A percentile compares a stretch with the other conserved stretches of the same genome.
Conservation (phyloP, 2,888 invertebrate genomes). For the Pyrochroa serraticornis region DNA sequence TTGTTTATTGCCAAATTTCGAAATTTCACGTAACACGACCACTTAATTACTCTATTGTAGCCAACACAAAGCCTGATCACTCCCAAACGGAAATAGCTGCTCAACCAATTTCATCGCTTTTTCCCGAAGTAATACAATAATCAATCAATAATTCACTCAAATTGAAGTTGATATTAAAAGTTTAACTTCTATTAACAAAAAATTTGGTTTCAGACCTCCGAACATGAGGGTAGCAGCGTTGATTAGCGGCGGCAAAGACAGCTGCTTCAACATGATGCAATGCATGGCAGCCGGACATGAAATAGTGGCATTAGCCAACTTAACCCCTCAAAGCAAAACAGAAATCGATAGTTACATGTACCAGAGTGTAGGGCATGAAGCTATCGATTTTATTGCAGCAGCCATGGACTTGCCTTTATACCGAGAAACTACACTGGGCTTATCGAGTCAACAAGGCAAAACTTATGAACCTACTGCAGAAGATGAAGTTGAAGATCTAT, state of each 20-base stretch:
- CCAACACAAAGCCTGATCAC: too few relatives aligned
- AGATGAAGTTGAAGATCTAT: constrained; percentile 98
- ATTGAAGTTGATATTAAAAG: neutral
- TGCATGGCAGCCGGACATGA: constrained; percentile 94
- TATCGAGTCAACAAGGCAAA: constrained; percentile 78
- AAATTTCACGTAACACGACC: too few relatives aligned
- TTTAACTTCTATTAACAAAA: neutral
- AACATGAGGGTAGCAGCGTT: constrained; percentile 87
- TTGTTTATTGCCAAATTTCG: neutral
- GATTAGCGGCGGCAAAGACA: constrained; percentile 98
- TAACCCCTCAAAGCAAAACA: constrained; percentile 86
- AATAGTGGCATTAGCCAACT: constrained; percentile 94
- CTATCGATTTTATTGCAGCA: constrained; percentile 87
- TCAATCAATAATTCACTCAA: neutral
- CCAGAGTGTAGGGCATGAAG: constrained; percentile 98
- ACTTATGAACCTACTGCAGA: constrained; percentile 80
- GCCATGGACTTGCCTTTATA: constrained; percentile 94
- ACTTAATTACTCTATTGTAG: too few relatives aligned
- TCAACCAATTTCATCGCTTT: too few relatives aligned
- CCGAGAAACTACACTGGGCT: constrained; percentile 82
- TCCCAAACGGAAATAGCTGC: too few relatives aligned
- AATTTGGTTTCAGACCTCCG: neutral
- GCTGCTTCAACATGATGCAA: constrained; percentile 99
- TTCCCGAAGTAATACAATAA: neutral
- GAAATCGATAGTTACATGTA: constrained; percentile 84